Percentiles rank a stretch among this genome's conserved stretches.
Conservation (phyloP, 2,888 invertebrate species). For the Stictocephala bisonia region DNA sequence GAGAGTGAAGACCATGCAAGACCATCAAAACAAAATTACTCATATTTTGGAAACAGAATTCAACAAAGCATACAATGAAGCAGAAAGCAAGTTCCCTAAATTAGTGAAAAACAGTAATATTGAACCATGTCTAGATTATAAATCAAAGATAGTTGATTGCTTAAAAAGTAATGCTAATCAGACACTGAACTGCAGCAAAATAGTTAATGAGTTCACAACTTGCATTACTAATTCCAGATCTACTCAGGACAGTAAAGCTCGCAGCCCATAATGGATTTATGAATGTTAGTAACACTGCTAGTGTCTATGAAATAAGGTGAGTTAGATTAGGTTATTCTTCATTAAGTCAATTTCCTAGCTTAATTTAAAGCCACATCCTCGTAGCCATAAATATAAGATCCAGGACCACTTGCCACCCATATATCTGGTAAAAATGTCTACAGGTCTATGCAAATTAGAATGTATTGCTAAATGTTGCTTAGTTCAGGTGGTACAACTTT, state of each 20-base stretch:
- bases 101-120: constrained; percentile 51
- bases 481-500: too few relatives aligned
- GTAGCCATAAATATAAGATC: too few relatives aligned
- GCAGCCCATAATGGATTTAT: neutral
- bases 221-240: constrained; percentile 65
- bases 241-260: constrained; percentile 26
- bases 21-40: constrained; percentile 69
- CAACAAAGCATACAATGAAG: constrained; percentile 67
- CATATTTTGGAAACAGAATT: constrained; percentile 70
- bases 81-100: constrained; percentile 60
- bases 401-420: too few relatives aligned
- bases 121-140: constrained; percentile 70
- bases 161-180: constrained; percentile 71
- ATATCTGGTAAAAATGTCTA: too few relatives aligned
- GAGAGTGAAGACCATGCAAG: constrained; percentile 68
- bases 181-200: constrained; percentile 70
- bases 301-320: too few relatives aligned
- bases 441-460: too few relatives aligned
- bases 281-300: neutral
- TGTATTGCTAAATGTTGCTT: too few relatives aligned
- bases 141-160: constrained; percentile 70
- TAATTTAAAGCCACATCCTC: too few relatives aligned
- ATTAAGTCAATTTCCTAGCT: too few relatives aligned
- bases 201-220: constrained; percentile 71
- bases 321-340: too few relatives aligned